These are phyloP conservation scores for Erpobdella octoculata DNA, from an alignment of 2,888 invertebrate species.

Conservation along the genomic window DNA sequence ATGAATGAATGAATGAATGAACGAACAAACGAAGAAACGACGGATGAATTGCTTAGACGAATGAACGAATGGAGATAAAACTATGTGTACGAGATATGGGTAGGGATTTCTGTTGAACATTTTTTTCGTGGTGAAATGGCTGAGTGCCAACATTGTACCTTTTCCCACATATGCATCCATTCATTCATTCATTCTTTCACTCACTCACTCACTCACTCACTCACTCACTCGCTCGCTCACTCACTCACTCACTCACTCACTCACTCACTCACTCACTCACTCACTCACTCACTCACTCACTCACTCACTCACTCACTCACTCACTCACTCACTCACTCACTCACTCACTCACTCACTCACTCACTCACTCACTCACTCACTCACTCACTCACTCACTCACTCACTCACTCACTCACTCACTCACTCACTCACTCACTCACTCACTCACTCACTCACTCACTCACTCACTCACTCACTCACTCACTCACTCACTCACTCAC, in stretches of 20 bases:
- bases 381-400: not conserved
- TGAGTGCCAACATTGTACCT: no score
- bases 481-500: no score
- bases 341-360: conserved; percentile 2
- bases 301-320: conserved; percentile 32
- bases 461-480: conserved; percentile 2
- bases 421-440: conserved; percentile 2
- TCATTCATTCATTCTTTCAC: no score
- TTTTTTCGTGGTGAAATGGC: no score
- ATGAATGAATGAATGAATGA: not conserved
- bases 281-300: conserved; percentile 32
- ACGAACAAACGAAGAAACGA: not conserved
- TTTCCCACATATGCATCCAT: no score
- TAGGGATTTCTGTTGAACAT: no score
- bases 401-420: conserved; percentile 13
- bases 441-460: conserved; percentile 2
- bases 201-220: no score
- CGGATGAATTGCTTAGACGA: no score
- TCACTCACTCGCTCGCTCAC: no score
- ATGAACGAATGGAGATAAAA: no score
- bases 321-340: conserved; percentile 29
- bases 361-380: conserved; percentile 1
- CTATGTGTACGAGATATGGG: no score
- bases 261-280: conserved; percentile 31
- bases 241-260: conserved; percentile 32